phyloP scores from a whole-genome alignment of 2,888 invertebrate genomes.

The Thereva unica region DNA sequence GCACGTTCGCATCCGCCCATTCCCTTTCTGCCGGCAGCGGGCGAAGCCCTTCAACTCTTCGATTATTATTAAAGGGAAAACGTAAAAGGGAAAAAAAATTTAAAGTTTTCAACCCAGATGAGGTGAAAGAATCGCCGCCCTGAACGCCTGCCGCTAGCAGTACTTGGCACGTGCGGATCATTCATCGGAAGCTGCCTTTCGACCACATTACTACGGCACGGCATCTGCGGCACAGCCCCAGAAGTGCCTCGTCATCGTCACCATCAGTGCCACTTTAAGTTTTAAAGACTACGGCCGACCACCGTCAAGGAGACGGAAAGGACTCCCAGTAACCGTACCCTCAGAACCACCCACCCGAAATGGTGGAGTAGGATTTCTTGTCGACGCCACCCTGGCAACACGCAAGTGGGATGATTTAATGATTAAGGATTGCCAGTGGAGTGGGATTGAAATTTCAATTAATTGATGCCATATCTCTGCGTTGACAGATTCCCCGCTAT shows the following conservation, averaged over 20 bases:
- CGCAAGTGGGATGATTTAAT: slow-evolving; percentile 21
- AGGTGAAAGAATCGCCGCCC: slow-evolving; percentile 13
- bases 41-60: slow-evolving; percentile 4
- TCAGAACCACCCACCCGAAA: slow-evolving; percentile 4
- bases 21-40: slow-evolving; percentile 8
- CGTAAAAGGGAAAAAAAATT: slow-evolving; percentile 1
- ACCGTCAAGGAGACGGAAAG: slow-evolving; percentile 2
- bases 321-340: neutral
- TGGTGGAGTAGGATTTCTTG: neutral
- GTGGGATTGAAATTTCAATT: slow-evolving; percentile 46
- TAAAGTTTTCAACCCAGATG: slow-evolving; percentile 10
- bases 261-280: slow-evolving; percentile 31
- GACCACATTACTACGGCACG: slow-evolving; percentile 14
- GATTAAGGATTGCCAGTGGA: neutral
- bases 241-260: slow-evolving; percentile 28
- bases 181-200: slow-evolving; percentile 35
- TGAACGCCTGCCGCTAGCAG: slow-evolving; percentile 12
- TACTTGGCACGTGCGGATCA: slow-evolving; percentile 39
- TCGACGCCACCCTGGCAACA: slow-evolving; percentile 1
- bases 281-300: slow-evolving; percentile 12
- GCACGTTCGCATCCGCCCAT: slow-evolving; percentile 33
- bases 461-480: slow-evolving; percentile 47
- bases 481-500: slow-evolving; percentile 45
- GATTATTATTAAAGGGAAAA: slow-evolving; percentile 36
- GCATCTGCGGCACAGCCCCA: neutral